Percentiles rank a stretch among this genome's conserved stretches.
Evolutionary conservation across 2,797 vertebrate genomes (phyloP).

Genomic region (Leptodactylus fallax): DNA sequence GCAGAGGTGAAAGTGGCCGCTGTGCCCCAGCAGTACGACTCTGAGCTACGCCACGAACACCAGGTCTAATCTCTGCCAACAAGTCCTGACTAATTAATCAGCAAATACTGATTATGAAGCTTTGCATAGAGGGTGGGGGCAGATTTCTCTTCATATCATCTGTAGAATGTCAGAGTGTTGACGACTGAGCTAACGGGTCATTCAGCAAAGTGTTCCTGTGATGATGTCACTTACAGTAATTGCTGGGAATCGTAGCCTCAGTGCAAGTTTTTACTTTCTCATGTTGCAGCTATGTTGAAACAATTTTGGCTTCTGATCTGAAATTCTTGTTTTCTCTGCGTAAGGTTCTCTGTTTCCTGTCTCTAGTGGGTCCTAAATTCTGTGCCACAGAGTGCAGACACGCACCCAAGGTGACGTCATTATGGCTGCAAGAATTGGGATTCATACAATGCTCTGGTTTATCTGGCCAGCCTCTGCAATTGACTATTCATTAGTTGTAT

Average conservation of each 20-base stretch:
- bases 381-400: background rate
- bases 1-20: too few species aligned
- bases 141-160: too few species aligned
- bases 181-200: background rate
- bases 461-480: background rate
- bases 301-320: background rate
- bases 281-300: conserved; percentile 1
- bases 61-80: background rate
- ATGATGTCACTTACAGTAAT: background rate
- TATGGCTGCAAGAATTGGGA: background rate
- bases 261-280: conserved; percentile 4
- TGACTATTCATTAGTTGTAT: background rate
- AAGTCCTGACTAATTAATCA: background rate
- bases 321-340: background rate
- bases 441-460: background rate
- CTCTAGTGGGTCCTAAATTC: background rate
- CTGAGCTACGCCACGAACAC: too few species aligned
- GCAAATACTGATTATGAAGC: background rate
- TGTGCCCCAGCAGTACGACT: too few species aligned
- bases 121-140: background rate
- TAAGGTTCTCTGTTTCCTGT: background rate
- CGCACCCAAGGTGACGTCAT: background rate
- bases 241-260: background rate
- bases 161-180: background rate
- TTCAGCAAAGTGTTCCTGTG: background rate